phyloP scores from a whole-genome alignment of 2,888 invertebrate genomes.

The Colostygia pectinataria region DNA sequence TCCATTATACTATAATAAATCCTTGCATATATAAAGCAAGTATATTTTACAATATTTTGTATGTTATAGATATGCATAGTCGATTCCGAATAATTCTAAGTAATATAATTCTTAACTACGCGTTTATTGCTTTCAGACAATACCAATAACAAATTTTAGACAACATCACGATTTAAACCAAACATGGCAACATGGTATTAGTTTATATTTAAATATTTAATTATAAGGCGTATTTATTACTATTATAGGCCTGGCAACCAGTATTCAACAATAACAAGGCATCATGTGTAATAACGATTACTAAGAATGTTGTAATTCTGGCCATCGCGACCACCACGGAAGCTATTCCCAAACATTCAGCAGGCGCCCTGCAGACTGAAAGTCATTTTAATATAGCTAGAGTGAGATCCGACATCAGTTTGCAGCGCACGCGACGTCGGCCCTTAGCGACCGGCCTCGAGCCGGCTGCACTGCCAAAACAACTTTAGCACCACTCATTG shows the following conservation, averaged over 20 bases:
- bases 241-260: constrained; percentile 5
- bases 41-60: constrained; percentile 26
- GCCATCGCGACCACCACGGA: constrained; percentile 6
- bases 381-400: constrained; percentile 5
- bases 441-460: neutral
- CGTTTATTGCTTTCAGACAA: constrained; percentile 27
- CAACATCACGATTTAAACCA: neutral
- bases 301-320: neutral
- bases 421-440: constrained; percentile 7
- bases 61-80: constrained; percentile 36
- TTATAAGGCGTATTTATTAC: constrained; percentile 14
- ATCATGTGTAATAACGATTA: neutral
- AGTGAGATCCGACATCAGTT: constrained; percentile 25
- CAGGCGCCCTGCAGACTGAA: constrained; percentile 8
- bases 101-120: constrained; percentile 18
- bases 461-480: constrained; percentile 2
- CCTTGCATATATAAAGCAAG: constrained; percentile 21
- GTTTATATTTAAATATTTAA: constrained; percentile 7
- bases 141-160: constrained; percentile 13
- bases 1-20: constrained; percentile 15
- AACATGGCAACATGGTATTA: constrained; percentile 7
- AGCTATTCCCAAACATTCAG: constrained; percentile 1
- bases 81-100: constrained; percentile 26
- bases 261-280: neutral
- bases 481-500: constrained; percentile 15